A percentile compares a stretch with the other conserved stretches of the same genome.
Conservation (phyloP, 2,797 vertebrate species). For the Epinephelus malabaricus region DNA sequence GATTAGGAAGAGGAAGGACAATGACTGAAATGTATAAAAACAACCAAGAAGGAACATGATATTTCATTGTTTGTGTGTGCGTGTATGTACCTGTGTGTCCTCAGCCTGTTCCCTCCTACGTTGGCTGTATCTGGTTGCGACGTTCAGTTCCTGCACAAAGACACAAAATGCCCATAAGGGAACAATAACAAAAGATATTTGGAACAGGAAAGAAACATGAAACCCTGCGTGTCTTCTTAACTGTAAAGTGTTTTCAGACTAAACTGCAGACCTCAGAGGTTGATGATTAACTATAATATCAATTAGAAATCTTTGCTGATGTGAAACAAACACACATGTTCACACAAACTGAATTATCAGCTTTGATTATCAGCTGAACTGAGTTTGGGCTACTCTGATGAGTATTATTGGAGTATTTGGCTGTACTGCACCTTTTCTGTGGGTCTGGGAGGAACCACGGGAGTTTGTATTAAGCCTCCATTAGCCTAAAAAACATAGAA, state of each 20-base stretch:
- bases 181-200: conserved; percentile 28
- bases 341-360: neutral
- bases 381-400: neutral
- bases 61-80: neutral
- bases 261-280: neutral
- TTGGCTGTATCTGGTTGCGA: conserved; percentile 23
- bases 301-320: neutral
- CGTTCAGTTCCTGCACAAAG: conserved; percentile 48
- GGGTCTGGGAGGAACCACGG: conserved; percentile 53
- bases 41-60: neutral
- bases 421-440: conserved; percentile 57
- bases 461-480: conserved; percentile 31
- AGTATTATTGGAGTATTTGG: neutral
- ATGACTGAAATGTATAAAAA: neutral
- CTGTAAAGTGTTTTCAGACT: conserved; percentile 30
- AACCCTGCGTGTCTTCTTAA: conserved; percentile 13
- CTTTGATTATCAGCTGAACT: neutral
- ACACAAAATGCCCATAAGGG: conserved; percentile 4
- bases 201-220: conserved; percentile 34
- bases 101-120: conserved; percentile 18
- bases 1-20: conserved; percentile 26
- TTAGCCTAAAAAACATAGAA: conserved; percentile 28
- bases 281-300: neutral
- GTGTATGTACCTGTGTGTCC: conserved; percentile 25
- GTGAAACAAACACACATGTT: neutral